Evolutionary conservation across 2,888 invertebrate genomes (phyloP).

Genomic region (Plebejus anna): DNA sequence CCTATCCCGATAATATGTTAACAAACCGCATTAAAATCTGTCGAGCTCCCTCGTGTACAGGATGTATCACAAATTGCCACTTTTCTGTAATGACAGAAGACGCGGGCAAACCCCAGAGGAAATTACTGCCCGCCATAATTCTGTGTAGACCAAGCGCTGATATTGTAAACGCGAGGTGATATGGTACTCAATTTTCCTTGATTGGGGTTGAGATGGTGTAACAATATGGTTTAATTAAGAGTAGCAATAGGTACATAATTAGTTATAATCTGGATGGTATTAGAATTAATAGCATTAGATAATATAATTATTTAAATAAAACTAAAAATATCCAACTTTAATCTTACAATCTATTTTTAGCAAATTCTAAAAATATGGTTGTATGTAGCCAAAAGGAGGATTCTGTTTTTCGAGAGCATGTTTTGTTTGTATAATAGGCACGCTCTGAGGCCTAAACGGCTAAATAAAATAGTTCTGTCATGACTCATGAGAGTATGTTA

Average conservation of each 20-base stretch:
- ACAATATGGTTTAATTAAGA: not conserved
- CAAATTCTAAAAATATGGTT: too few species aligned
- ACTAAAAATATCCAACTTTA: too few species aligned
- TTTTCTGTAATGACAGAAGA: constrained; percentile 17
- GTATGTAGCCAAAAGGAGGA: too few species aligned
- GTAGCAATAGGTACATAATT: not conserved
- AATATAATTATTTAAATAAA: too few species aligned
- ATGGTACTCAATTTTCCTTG: not conserved
- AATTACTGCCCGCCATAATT: constrained; percentile 5
- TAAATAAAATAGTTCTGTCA: too few species aligned
- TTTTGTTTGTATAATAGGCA: too few species aligned
- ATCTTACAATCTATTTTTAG: too few species aligned
- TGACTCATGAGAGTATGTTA: too few species aligned
- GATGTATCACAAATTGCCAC: constrained; percentile 9
- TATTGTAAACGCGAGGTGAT: not conserved
- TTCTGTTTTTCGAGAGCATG: too few species aligned
- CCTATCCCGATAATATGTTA: not conserved
- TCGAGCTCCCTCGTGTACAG: not conserved
- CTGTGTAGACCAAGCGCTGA: not conserved
- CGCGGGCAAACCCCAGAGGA: constrained; percentile 9
- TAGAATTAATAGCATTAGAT: too few species aligned
- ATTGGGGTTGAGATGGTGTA: not conserved
- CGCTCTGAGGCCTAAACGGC: too few species aligned
- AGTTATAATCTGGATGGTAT: too few species aligned
- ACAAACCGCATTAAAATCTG: constrained; percentile 5